Base-by-base conservation (phyloP, 2,888 invertebrate genomes). In the Lingula anatina region DNA sequence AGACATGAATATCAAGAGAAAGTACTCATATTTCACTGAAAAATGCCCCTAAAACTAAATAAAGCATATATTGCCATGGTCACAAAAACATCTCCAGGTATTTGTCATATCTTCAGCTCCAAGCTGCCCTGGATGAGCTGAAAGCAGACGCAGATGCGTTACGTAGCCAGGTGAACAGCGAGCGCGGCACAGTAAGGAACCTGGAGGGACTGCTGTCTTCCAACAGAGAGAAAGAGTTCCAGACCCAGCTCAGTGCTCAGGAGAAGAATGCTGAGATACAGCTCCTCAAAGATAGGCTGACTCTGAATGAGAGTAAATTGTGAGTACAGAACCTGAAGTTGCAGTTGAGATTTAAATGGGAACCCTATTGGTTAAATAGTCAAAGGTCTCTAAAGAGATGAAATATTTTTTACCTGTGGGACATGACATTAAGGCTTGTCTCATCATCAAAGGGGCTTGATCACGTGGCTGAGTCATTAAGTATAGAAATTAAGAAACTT, bases 211-310 rank as follows among this genome's bases (percentile, higher is more conserved):
- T 77, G 3, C 59, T 78, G 40, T 67, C 73, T 50, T 61, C 59
- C 23, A 75, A 70, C 56, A 47, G 77, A 5, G 75, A 76, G 57
- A 78, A 76, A 55, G 78, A 78, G 54, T 78, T 76, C 68, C 71
- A 71, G 54, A 58, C 61, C 9, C 75, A 76, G 55, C 57, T 77
- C 26, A 55, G 65, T 18, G 50, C 66, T 20, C 76, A 78, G 61
- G 77, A 78, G 55, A 65, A 64, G 42, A 62, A 62, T 26, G 70
- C 75, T 0, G 78, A 78, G 56, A 64, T 75, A 18, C 71, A 75
- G 55, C 65, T 75, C 58, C 55, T 76, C 25, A 73, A 68, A 55
- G 77, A 77, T 53, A 56, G 75, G 38, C 62, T 76, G n/a, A 61
- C 67, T 12, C 66, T 75, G 20, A 73, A 71, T 50, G 77, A 77